Percentiles rank a stretch among this genome's conserved stretches.
Conservation (phyloP, 2,113 vertebrate species). For the Callorhinus ursinus region DNA sequence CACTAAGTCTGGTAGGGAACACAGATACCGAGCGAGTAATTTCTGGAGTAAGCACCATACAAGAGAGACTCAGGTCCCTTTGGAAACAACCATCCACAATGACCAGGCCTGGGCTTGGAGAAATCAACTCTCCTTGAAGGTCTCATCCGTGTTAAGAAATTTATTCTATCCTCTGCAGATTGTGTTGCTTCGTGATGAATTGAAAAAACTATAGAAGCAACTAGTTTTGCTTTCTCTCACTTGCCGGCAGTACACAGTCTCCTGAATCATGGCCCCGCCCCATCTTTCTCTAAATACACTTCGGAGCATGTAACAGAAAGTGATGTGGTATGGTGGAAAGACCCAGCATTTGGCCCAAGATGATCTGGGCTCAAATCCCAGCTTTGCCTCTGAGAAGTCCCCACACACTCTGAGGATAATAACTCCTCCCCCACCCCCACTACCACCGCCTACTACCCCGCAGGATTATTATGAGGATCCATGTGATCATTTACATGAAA, state of each 20-base stretch:
- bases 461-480: constrained; percentile 41
- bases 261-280: background rate
- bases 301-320: background rate
- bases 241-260: background rate
- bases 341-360: constrained; percentile 32
- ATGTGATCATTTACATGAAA: constrained; percentile 71
- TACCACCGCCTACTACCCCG: background rate
- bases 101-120: background rate
- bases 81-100: background rate
- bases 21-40: background rate
- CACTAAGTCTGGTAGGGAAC: background rate
- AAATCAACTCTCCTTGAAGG: background rate
- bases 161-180: background rate
- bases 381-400: constrained; percentile 34
- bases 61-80: background rate
- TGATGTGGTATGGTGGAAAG: background rate
- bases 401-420: constrained; percentile 1
- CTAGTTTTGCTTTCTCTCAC: background rate
- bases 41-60: background rate
- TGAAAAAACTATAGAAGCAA: background rate
- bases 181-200: background rate
- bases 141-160: background rate
- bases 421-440: background rate
- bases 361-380: constrained; percentile 66
- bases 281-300: background rate